Evolutionary conservation across 2,797 vertebrate genomes (phyloP).

Genomic region (Malacoraja senta): DNA sequence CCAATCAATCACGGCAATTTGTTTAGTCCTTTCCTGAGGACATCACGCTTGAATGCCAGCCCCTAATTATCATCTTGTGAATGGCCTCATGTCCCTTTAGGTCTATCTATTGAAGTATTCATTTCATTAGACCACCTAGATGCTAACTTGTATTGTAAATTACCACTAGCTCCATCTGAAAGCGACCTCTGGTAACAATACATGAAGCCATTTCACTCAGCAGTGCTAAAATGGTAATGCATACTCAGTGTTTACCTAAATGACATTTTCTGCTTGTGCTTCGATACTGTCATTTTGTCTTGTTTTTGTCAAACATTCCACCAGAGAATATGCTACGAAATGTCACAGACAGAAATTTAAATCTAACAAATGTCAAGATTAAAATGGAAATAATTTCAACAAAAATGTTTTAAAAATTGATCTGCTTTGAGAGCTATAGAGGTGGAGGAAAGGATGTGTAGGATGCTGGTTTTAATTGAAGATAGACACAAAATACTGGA

Average conservation of each 20-base stretch:
- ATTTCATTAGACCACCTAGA: conserved; percentile 72
- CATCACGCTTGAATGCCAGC: conserved; percentile 46
- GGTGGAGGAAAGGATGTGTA: no score
- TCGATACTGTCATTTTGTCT: background rate
- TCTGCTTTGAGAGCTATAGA: background rate
- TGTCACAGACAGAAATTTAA: background rate
- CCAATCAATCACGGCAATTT: conserved; percentile 45
- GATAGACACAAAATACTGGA: no score
- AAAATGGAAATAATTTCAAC: no score
- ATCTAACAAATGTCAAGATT: no score
- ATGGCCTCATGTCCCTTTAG: conserved; percentile 61
- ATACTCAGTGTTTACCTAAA: background rate
- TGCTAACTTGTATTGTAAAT: conserved; percentile 44
- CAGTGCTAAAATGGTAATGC: background rate
- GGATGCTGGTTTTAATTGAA: no score
- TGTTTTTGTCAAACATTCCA: background rate
- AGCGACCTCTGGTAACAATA: conserved; percentile 36
- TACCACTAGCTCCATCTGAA: conserved; percentile 6
- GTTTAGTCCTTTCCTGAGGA: conserved; percentile 41
- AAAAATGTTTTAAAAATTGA: background rate
- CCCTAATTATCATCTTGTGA: conserved; percentile 44
- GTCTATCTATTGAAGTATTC: conserved; percentile 67
- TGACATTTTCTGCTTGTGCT: background rate
- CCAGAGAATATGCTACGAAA: background rate
- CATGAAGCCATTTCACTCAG: conserved; percentile 32